phyloP scores from a whole-genome alignment of 2,888 invertebrate species.

The Eristalis pertinax region DNA sequence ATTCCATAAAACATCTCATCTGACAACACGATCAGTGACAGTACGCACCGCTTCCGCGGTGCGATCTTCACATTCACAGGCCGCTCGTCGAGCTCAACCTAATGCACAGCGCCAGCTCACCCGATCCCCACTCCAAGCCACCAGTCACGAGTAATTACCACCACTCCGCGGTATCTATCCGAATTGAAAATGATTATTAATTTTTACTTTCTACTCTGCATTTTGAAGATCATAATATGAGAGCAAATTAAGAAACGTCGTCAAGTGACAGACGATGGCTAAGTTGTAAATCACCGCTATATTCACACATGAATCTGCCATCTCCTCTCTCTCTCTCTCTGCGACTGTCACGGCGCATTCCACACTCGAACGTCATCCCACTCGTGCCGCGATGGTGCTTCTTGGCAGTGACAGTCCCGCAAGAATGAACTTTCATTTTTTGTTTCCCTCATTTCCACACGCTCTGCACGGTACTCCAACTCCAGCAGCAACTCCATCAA shows the following conservation, averaged over 20 bases:
- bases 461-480: not conserved
- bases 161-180: not conserved
- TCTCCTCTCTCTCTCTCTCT: too few species aligned
- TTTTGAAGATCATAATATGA: not conserved
- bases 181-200: not conserved
- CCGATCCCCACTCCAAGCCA: not conserved
- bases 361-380: not conserved
- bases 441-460: not conserved
- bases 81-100: not conserved
- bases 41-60: not conserved
- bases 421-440: constrained; percentile 1
- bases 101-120: too few species aligned
- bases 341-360: constrained; percentile 1
- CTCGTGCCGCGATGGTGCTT: too few species aligned
- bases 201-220: not conserved
- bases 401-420: too few species aligned
- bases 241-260: constrained; percentile 21
- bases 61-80: not conserved
- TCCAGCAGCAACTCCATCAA: constrained; percentile 14
- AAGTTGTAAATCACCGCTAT: constrained; percentile 31
- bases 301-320: constrained; percentile 8
- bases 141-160: not conserved
- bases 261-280: not conserved
- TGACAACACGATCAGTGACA: constrained; percentile 26
- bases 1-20: constrained; percentile 14